These are phyloP conservation scores for Drosophila conformis DNA, from an alignment of 2,888 invertebrate species.

Conservation along the genomic window DNA sequence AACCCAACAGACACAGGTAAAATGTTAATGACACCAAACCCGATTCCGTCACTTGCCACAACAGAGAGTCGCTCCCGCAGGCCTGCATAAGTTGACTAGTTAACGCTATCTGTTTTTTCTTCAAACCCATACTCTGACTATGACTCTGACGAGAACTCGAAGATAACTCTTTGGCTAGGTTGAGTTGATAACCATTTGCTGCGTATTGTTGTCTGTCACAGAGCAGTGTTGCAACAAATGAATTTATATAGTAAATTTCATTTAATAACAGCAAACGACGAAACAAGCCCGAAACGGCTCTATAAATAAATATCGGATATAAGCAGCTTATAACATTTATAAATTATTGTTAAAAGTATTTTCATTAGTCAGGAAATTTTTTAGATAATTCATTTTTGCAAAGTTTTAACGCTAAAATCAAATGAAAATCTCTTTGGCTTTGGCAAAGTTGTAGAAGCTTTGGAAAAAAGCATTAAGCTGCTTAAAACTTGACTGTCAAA, in stretches of 20 bases:
- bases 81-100: constrained; percentile 8
- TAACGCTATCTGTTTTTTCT: background rate
- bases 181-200: background rate
- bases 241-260: background rate
- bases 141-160: background rate
- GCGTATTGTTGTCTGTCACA: background rate
- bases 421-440: background rate
- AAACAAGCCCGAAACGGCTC: accelerated
- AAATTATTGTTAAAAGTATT: background rate
- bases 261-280: background rate
- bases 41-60: constrained; percentile 1
- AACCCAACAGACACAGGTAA: constrained; percentile 29
- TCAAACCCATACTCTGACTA: background rate
- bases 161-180: background rate
- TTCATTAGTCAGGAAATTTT: no score
- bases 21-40: constrained; percentile 27
- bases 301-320: background rate
- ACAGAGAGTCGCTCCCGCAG: background rate
- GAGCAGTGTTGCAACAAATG: no score
- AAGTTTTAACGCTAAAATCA: background rate
- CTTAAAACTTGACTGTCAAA: constrained; percentile 3
- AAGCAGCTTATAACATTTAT: background rate
- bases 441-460: background rate
- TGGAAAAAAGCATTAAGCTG: background rate
- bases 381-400: background rate